These are phyloP conservation scores for Aspidoscelis tigris DNA, from an alignment of 2,113 vertebrate species.

Conservation along the genomic window DNA sequence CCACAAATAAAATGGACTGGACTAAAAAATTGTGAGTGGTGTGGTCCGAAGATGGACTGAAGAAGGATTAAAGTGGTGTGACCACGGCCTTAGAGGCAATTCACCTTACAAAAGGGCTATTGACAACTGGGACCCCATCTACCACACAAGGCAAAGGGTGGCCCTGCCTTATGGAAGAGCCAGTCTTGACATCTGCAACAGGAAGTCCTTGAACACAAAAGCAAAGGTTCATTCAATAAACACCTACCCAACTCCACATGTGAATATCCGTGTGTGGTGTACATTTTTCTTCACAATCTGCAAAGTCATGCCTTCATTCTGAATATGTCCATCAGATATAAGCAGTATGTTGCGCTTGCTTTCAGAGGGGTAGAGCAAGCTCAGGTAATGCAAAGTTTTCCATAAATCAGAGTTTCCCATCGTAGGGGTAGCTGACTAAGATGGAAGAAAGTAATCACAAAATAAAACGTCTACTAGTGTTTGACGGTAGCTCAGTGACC, in stretches of 20 bases:
- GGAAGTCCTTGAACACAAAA: background rate
- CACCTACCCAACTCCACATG: conserved; percentile 84
- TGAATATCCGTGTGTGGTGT: conserved; percentile 85
- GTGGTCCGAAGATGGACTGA: no score
- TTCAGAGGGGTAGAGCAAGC: conserved; percentile 80
- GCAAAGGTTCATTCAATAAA: background rate
- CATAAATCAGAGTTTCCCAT: conserved; percentile 89
- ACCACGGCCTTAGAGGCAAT: no score
- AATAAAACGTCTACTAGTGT: no score
- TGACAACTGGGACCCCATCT: background rate
- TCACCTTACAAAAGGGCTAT: background rate
- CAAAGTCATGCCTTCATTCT: conserved; percentile 78
- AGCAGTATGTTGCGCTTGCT: conserved; percentile 83
- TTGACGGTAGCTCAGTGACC: no score
- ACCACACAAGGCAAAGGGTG: background rate
- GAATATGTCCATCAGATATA: conserved; percentile 88
- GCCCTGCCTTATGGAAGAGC: background rate
- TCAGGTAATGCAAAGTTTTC: conserved; percentile 80
- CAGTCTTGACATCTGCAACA: no score
- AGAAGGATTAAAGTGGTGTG: no score
- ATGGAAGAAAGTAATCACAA: background rate
- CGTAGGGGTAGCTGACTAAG: conserved; percentile 72
- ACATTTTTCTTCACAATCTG: conserved; percentile 76
- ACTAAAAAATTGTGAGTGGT: no score
- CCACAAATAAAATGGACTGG: no score